Conservation (phyloP, 2,888 invertebrate genomes). For the Pseudolycoriella hygida region DNA sequence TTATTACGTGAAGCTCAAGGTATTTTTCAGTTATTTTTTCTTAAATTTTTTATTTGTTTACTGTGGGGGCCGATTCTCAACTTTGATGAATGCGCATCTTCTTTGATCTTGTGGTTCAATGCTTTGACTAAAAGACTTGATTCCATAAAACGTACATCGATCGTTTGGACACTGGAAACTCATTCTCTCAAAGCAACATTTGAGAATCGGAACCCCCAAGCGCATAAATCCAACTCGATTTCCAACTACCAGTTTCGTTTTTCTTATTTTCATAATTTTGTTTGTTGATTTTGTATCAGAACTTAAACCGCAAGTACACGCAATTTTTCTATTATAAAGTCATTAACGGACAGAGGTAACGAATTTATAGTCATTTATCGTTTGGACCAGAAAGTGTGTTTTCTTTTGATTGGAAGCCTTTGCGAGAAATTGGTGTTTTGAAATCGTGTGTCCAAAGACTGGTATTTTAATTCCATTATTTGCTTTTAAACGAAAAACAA, state of each 20-base stretch:
- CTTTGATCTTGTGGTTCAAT: too few species aligned
- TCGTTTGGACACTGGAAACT: too few species aligned
- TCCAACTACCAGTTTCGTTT: conserved; percentile 16
- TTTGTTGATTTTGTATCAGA: neutral
- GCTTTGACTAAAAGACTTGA: too few species aligned
- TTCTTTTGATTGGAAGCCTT: too few species aligned
- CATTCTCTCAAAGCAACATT: too few species aligned
- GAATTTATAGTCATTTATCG: too few species aligned
- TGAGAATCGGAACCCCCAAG: neutral
- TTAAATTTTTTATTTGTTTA: too few species aligned
- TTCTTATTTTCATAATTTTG: neutral
- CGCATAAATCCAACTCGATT: conserved; percentile 11
- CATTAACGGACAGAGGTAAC: too few species aligned
- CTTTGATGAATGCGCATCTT: too few species aligned
- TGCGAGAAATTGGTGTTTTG: conserved; percentile 14
- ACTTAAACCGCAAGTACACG: neutral
- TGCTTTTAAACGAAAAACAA: neutral
- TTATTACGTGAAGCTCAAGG: conserved; percentile 57
- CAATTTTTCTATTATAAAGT: neutral
- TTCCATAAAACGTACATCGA: too few species aligned
- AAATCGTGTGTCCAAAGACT: conserved; percentile 11
- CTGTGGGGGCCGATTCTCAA: too few species aligned
- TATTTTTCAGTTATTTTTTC: neutral
- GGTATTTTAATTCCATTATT: neutral
- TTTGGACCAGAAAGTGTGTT: too few species aligned